Percentiles rank a stretch among this genome's conserved stretches.
Conservation (phyloP, 1,140 invertebrate genomes). For the Lamellibrachia luymesi region DNA sequence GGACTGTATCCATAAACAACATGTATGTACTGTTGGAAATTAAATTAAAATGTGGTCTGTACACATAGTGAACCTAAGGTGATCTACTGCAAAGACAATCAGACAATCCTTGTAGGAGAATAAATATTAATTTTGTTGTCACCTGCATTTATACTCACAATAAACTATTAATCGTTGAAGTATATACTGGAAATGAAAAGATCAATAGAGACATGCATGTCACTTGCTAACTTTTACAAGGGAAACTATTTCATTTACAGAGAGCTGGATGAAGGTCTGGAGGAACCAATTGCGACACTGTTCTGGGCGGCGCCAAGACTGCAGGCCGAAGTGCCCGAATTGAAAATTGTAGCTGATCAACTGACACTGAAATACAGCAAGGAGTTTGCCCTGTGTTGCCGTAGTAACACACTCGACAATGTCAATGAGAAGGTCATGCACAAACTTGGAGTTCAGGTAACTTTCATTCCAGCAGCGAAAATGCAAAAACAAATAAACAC, state of each 20-base stretch:
- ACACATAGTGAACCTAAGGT: no score
- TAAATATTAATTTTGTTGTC: no score
- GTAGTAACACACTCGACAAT: conserved; percentile 61
- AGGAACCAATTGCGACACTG: conserved; percentile 92
- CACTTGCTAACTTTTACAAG: not conserved
- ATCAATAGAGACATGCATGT: not conserved
- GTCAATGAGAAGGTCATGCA: conserved; percentile 95
- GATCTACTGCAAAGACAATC: no score
- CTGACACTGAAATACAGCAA: conserved; percentile 92
- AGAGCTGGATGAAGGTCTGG: conserved; percentile 89
- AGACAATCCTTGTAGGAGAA: no score
- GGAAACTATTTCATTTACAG: conserved; percentile 53
- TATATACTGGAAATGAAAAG: no score
- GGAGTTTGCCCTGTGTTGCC: conserved; percentile 69
- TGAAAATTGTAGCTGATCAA: conserved; percentile 90
- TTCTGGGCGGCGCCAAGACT: conserved; percentile 93
- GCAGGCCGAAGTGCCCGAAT: conserved; percentile 63
- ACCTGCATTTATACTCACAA: no score
- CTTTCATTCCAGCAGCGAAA: not conserved
- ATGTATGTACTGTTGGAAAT: no score
- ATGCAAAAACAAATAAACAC: not conserved
- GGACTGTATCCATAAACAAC: no score
- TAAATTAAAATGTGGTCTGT: no score
- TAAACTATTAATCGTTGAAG: no score
- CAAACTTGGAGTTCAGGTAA: conserved; percentile 79